These are phyloP conservation scores for Epinotia demarniana DNA, from an alignment of 2,888 invertebrate genomes.

Conservation along the genomic window DNA sequence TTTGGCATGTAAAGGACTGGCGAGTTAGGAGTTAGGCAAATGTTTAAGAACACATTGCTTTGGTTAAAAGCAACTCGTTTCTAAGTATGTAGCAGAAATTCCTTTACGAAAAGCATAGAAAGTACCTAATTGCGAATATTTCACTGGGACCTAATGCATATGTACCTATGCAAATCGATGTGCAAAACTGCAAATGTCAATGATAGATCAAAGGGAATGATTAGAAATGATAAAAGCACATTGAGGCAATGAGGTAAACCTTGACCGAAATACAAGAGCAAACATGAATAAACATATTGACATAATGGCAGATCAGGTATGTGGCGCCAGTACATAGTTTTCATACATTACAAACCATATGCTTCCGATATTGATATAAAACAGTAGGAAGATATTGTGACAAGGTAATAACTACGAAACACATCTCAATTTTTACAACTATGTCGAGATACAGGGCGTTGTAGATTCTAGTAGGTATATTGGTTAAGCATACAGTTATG, in stretches of 20 bases:
- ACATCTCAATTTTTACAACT: neutral
- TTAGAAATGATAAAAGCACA: constrained; percentile 39
- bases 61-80: neutral
- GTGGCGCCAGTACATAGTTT: constrained; percentile 43
- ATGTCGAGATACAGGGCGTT: neutral
- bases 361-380: constrained; percentile 28
- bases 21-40: constrained; percentile 16
- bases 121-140: neutral
- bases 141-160: neutral
- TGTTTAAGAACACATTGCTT: constrained; percentile 9
- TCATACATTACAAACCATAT: constrained; percentile 39
- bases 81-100: neutral
- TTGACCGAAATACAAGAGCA: constrained; percentile 60
- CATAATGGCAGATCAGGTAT: constrained; percentile 54
- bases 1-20: constrained; percentile 48
- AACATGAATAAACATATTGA: constrained; percentile 55
- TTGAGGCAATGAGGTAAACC: constrained; percentile 53
- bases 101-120: neutral
- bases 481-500: constrained; percentile 34
- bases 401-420: constrained; percentile 18
- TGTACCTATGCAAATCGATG: neutral
- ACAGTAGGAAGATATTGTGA: constrained; percentile 4
- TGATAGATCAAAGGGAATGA: constrained; percentile 30
- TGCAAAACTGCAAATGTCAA: constrained; percentile 1
- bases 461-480: constrained; percentile 1